Evolutionary conservation across 1,140 invertebrate genomes (phyloP), one percentile per base, ranked within the genome.

Genomic region (Bursaphelenchus mucronatus): DNA sequence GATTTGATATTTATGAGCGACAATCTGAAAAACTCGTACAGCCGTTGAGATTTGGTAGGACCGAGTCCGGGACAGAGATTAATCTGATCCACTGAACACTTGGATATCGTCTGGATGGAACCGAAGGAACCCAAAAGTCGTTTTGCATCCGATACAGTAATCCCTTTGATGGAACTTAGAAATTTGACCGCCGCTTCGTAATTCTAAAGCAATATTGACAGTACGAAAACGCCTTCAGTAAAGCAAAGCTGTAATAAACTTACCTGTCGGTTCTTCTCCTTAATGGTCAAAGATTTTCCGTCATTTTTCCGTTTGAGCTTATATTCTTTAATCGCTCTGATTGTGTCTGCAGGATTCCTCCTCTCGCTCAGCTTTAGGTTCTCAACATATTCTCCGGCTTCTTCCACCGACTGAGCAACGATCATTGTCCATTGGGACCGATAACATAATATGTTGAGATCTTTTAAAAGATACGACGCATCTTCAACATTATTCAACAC

Each of bases 371-470:
- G 43, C 59, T 81, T 81, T 11, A 81, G 62, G 41, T 66, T 79
- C 53, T 80, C 78, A 45, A 80, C 63, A 55, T 81, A 80, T 58
- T 80, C 78, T 10, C 71, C 78, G 0, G 79, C 79, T 58, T 80
- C 78, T 66, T 80, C 78, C 19, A 79, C 76, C 15, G 79, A 78
- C 50, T 81, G 80, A 54, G 65, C 54, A 30, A 80, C 56, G 40
- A 80, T 57, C 9, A 81, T 62, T 3, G 75, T 81, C 75, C 79
- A 79, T 17, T 64, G 61, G 15, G 62, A 52, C 3, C 75, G 69
- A 56, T 74, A 81, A 51, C 79, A 81, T 45, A 80, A 59, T 57
- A 80, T 61, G 59, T 81, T 81, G 41, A 80, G 54, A 58, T 80
- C 78, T 6, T 75, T 71, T 3, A 80, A 75, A 43, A 78, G 49